Conservation (phyloP, 2,113 vertebrate genomes). For the Aegypius monachus region DNA sequence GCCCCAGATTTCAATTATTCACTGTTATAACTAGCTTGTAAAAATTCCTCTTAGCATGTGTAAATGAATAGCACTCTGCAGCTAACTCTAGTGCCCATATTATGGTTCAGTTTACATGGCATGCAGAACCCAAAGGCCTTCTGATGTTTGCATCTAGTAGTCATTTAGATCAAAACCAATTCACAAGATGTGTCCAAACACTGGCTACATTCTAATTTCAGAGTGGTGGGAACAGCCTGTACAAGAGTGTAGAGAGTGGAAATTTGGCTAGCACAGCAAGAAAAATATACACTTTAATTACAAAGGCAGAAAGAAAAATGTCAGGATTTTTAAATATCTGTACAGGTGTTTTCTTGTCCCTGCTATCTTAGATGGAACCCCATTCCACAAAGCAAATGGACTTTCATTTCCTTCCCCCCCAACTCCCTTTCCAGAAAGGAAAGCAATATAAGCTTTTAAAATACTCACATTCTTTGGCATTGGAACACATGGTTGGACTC, state of each 20-base stretch:
- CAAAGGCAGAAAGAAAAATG: not conserved
- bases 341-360: not conserved
- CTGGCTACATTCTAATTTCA: not conserved
- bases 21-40: not conserved
- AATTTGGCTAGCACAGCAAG: not conserved
- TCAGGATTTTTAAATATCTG: not conserved
- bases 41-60: not conserved
- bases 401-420: not conserved
- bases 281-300: not conserved
- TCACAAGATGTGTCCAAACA: not conserved
- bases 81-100: not conserved
- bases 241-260: not conserved
- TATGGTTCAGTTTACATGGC: not conserved
- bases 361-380: not conserved
- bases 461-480: constrained; percentile 32
- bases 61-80: not conserved
- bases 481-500: constrained; percentile 47
- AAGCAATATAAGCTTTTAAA: not conserved
- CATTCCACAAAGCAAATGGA: not conserved
- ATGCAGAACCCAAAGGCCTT: not conserved
- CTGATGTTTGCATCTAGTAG: not conserved
- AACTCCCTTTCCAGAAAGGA: not conserved
- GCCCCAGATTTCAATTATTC: not conserved
- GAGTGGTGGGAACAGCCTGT: not conserved
- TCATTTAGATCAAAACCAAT: not conserved